Evolutionary conservation across 2,113 vertebrate species (phyloP), one percentile per base, ranked within the genome.

Genomic region (Bufo bufo): DNA sequence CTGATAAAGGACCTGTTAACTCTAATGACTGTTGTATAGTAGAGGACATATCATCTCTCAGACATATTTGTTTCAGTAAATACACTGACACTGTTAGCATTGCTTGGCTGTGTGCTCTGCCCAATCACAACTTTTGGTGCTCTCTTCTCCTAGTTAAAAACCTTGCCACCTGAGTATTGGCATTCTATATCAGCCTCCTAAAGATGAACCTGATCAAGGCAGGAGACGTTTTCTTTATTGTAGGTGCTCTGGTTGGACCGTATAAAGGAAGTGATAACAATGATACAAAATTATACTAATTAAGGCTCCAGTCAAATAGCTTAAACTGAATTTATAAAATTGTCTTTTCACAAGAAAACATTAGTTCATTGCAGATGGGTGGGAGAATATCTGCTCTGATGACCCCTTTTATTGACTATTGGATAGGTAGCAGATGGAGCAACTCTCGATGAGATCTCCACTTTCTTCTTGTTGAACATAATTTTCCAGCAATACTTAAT

Each of bases 381-480:
- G 81, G 13, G 13, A 82, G 47, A 83, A 83, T 50, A 12, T 9
- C 13, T 14, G 47, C 17, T 49, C 47, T 47, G 16, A 47, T 52
- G 61, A 83, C 10, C 19, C 45, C 52, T 45, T 49, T 82, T 47
- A 49, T 23, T 49, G 63, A 6, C 50, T 52, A 52, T 65, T 66
- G 45, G 45, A 83, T n/a, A 45, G 59, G 6, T 43, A 20, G 69
- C 33, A 66, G 49, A 86, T 86, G 61, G 49, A 75, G 65, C 59
- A 47, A 47, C 75, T 77, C 59, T 58, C 5, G 16, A 72, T 77
- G 66, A 75, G 50, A 23, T 58, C 52, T 47, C 52, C 23, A 54
- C 49, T 84, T 65, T 84, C 45, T 54, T 65, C 82, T 63, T 66
- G 75, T 33, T 43, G 59, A 77, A 77, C 16, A 45, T 63, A 77